A percentile compares a stretch with the other conserved stretches of the same genome.
Evolutionary conservation across 2,797 vertebrate genomes (phyloP).

Genomic region (Myiotriccus ornatus): DNA sequence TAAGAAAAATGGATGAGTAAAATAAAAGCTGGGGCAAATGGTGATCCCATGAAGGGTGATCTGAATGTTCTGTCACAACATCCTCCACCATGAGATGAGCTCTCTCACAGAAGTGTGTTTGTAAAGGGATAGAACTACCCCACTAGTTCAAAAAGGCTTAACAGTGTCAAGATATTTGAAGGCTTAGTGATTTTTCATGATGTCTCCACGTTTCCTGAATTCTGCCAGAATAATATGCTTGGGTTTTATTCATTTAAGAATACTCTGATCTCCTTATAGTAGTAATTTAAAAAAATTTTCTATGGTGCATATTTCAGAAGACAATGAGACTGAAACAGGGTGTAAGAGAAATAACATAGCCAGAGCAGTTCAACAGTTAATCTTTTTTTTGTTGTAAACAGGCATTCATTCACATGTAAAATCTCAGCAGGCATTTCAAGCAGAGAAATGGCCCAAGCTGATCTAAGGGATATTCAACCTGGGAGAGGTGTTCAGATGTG

Average conservation of each 20-base stretch:
- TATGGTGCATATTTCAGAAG: not conserved
- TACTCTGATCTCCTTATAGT: not conserved
- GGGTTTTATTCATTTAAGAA: not conserved
- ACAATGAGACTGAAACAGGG: not conserved
- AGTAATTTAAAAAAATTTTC: not conserved
- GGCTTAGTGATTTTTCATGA: not conserved
- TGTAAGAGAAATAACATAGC: not conserved
- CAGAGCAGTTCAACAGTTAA: not conserved
- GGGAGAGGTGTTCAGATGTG: not conserved
- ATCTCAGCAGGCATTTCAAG: not conserved
- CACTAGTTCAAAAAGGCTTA: not conserved
- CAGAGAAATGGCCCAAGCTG: not conserved
- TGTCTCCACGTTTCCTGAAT: not conserved
- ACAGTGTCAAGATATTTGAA: not conserved
- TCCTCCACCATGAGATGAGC: not conserved
- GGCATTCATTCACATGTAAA: not conserved
- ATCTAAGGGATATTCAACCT: not conserved
- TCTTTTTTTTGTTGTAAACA: not conserved
- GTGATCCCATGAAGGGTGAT: not conserved
- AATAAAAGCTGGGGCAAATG: not conserved
- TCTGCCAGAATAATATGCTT: not conserved
- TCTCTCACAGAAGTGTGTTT: not conserved
- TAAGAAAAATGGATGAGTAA: not conserved
- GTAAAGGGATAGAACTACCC: not conserved
- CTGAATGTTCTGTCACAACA: not conserved